Evolutionary conservation across 53 echinoderm and acorn worm species (phyloP).

Genomic region (Holothuria leucospilota): DNA sequence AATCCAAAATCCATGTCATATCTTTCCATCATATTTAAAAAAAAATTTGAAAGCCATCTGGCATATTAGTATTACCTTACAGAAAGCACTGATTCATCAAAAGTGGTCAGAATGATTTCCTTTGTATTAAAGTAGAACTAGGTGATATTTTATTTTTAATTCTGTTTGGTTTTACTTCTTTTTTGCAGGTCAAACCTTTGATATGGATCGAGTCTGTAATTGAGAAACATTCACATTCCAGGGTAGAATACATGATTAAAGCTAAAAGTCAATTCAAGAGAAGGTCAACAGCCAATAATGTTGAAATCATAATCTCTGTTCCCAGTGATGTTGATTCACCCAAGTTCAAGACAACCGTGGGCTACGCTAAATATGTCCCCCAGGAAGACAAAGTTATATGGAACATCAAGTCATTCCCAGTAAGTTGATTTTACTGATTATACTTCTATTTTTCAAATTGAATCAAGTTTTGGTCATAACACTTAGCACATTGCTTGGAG

Average conservation of each 20-base stretch:
- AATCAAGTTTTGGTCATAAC: no score
- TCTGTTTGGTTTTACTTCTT: background rate
- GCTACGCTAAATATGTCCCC: conserved; percentile 89
- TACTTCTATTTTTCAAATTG: no score
- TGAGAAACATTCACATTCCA: conserved; percentile 94
- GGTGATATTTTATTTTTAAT: background rate
- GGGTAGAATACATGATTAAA: conserved; percentile 99
- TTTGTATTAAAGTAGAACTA: no score
- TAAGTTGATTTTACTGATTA: conserved; percentile 48
- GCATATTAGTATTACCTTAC: no score
- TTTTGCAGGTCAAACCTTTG: conserved; percentile 88
- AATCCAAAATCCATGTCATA: no score
- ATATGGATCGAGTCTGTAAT: conserved; percentile 99
- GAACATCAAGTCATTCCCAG: conserved; percentile 98
- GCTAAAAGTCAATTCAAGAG: conserved; percentile 99
- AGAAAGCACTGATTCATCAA: no score
- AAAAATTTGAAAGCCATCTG: no score
- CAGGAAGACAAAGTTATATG: conserved; percentile 87
- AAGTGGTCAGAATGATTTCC: no score
- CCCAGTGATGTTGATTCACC: conserved; percentile 99
- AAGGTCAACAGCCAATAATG: conserved; percentile 97
- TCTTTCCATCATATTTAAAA: no score
- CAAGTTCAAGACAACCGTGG: conserved; percentile 97
- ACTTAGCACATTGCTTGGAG: no score
- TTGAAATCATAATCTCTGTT: conserved; percentile 94